phyloP scores from a whole-genome alignment of 2,113 vertebrate species.

The Sitta europaea region DNA sequence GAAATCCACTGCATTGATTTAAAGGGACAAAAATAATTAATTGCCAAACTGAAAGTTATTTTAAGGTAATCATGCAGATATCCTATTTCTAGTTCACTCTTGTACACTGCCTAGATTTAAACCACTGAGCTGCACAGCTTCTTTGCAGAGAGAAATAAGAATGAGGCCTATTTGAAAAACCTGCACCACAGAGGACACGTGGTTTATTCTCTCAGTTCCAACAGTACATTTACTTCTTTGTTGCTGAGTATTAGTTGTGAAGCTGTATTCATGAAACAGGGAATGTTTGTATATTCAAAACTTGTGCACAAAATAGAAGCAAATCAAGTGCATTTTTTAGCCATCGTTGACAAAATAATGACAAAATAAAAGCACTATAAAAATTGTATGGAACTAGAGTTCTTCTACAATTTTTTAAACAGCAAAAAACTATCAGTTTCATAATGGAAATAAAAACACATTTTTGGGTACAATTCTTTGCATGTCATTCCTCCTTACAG shows the following conservation, averaged over 20 bases:
- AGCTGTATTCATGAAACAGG: neutral
- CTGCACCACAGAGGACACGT: neutral
- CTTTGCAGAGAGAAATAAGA: neutral
- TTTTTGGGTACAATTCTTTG: neutral
- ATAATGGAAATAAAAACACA: neutral
- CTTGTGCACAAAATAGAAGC: neutral
- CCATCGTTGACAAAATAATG: neutral
- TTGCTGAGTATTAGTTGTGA: neutral
- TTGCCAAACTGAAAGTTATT: neutral
- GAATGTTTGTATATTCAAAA: neutral
- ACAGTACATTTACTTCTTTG: neutral
- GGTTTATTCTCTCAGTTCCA: neutral
- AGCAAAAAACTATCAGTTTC: neutral
- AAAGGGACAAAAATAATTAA: neutral
- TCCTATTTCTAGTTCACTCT: neutral
- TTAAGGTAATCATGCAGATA: neutral
- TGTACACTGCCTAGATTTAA: neutral
- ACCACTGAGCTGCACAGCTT: neutral
- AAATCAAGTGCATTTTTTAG: neutral
- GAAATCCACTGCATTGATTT: neutral
- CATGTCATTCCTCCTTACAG: neutral
- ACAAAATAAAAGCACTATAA: conserved; percentile 4
- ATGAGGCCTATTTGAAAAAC: neutral
- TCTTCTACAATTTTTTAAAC: neutral
- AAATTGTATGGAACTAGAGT: neutral